Evolutionary conservation across 2,888 invertebrate species (phyloP), one percentile per base, ranked within the genome.

Genomic region (Exephanes ischioxanthus): DNA sequence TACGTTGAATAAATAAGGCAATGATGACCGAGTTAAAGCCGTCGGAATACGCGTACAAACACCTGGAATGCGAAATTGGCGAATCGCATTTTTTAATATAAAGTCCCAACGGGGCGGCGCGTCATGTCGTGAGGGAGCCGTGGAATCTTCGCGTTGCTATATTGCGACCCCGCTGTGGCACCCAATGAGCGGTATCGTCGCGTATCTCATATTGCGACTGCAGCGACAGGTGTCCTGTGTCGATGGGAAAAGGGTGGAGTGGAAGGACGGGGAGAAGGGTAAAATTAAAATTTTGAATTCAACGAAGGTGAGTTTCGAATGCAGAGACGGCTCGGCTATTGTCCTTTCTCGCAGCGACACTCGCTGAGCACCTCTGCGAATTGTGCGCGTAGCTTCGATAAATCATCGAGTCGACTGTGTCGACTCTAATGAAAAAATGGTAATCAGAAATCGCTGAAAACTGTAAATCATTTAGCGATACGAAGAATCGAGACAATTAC

Each of bases 261-360:
- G 77, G 1, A 30, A 6, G 55, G 67, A 67, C 41, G 78, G 67
- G 68, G 70, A 66, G 48, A 70, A 76, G 61, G 80, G 78, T 70
- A 80, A 85, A 87, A 87, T 87, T 87, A 87, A 87, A 87, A 84
- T 83, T 75, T 80, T 80, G 33, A 30, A 71, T 76, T 80, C 68
- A 73, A 83, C 77, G 80, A 26, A 73, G 45, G 68, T 76, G 30
- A 19, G 11, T 72, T 66, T n/a, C 67, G 19, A 66, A 76, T 55
- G 19, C 9, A 41, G 55, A 55, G 51, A 51, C 37, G 33, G 19
- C 19, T 33, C 48, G 5, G 33, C 7, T 30, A 48, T 48, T 48
- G 51, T 19, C 51, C 75, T 76, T 48, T 26, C 26, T 22, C 11
- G 63, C 51, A 51, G 55, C 22, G 37, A 66, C 63, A 2, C n/a